Evolutionary conservation across 2,888 invertebrate genomes (phyloP), one percentile per base, ranked within the genome.

Genomic region (Laothoe populi): DNA sequence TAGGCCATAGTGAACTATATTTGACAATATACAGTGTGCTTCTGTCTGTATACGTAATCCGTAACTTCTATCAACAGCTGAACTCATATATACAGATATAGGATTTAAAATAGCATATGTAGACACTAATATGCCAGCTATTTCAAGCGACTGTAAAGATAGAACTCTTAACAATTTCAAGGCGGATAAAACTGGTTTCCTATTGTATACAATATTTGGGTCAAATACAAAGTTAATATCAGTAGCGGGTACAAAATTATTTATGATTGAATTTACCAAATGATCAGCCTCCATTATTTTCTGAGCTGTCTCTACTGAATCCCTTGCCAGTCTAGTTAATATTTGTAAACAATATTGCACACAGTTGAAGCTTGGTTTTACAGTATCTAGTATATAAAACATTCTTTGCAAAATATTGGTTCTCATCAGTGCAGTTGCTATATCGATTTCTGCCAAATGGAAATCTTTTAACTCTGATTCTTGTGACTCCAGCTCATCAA

Each of bases 401-500:
- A 84, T 81, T 82, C 98, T 94, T 66, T 95, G 94, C 24, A 98
- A 84, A 67, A 98, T 95, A 79, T 97, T 95, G 11, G 96, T 96
- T 71, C 97, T 93, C 19, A 96, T 77, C 26, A 96, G 87, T 66
- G 96, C 96, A 71, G 95, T 94, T 44, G 98, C 93, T 4, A 98
- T 89, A 92, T 98, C 98, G 35, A 95, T 94, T 90, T 97, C 97
- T 8, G 96, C 95, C 61, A 98, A 86, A 83, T 98, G 97, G 77
- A 96, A 96, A 87, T 99, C 98, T 78, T 97, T 97, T 69, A 97
- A 93, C 64, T 96, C 96, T 0, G 87, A 81, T 73, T 87, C 90
- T 48, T 92, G 86, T 63, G 94, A 92, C 40, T 94, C 93, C n/a
- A 93, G 79, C 71, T 94, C 94, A 63, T 92, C 82, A 69, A 93